Conservation (phyloP, 2,113 vertebrate species). For the Tursiops truncatus region DNA sequence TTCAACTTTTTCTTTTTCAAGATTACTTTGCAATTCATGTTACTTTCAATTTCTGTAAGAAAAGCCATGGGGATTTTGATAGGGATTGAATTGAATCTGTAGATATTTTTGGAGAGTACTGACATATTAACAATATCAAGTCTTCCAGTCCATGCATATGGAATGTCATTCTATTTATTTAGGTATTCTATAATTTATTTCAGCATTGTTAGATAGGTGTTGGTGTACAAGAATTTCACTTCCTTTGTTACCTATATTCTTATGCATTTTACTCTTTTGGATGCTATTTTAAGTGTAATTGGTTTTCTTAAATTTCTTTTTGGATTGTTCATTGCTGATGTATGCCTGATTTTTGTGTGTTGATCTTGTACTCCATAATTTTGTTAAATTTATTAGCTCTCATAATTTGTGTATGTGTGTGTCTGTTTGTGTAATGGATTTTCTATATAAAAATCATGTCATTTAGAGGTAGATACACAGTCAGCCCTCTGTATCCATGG, state of each 20-base stretch:
- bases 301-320: not conserved
- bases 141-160: not conserved
- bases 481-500: not conserved
- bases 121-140: not conserved
- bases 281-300: not conserved
- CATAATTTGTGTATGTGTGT: not conserved
- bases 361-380: not conserved
- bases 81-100: not conserved
- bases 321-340: not conserved
- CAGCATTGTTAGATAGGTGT: not conserved
- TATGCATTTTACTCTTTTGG: not conserved
- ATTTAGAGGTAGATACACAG: not conserved
- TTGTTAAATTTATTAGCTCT: not conserved
- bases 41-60: not conserved
- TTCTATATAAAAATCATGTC: not conserved
- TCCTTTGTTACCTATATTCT: not conserved
- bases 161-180: not conserved
- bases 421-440: not conserved
- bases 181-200: not conserved
- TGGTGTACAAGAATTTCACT: not conserved
- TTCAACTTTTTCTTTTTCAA: not conserved
- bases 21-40: not conserved
- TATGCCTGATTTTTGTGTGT: not conserved
- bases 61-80: not conserved
- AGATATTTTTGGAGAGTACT: not conserved